Conservation (phyloP, 2,888 invertebrate species). For the Sinopyrophorus schimmeli region DNA sequence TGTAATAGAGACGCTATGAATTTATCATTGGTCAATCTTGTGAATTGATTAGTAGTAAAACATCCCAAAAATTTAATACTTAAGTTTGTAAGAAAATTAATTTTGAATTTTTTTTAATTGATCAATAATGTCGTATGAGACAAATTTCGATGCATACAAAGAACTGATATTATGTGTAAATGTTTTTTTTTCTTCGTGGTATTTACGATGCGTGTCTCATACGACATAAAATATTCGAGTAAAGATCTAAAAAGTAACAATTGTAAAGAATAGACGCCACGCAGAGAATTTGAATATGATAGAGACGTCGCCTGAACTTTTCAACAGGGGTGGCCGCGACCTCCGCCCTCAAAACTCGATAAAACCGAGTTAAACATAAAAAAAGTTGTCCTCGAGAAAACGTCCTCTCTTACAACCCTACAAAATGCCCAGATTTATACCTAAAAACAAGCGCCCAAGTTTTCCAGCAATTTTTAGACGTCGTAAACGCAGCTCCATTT, state of each 20-base stretch:
- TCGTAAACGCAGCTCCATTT: constrained; percentile 40
- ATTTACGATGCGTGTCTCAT: not conserved
- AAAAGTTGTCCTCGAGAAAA: constrained; percentile 23
- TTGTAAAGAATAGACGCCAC: constrained; percentile 30
- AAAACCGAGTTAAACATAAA: constrained; percentile 22
- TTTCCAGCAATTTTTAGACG: constrained; percentile 37
- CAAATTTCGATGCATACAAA: no score
- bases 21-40: no score
- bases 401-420: constrained; percentile 24
- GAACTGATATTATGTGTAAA: no score
- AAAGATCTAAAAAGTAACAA: constrained; percentile 19
- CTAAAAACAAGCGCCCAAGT: constrained; percentile 36
- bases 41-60: no score
- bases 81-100: no score
- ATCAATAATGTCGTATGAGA: no score
- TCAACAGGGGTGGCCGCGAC: constrained; percentile 24
- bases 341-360: constrained; percentile 26
- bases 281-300: constrained; percentile 36
- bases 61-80: no score
- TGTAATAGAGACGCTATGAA: no score
- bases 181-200: constrained; percentile 1
- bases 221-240: constrained; percentile 23
- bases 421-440: constrained; percentile 31
- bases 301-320: constrained; percentile 27
- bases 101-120: no score